These are phyloP conservation scores for Oreamnos americanus DNA, from an alignment of 2,113 vertebrate genomes.

Conservation along the genomic window DNA sequence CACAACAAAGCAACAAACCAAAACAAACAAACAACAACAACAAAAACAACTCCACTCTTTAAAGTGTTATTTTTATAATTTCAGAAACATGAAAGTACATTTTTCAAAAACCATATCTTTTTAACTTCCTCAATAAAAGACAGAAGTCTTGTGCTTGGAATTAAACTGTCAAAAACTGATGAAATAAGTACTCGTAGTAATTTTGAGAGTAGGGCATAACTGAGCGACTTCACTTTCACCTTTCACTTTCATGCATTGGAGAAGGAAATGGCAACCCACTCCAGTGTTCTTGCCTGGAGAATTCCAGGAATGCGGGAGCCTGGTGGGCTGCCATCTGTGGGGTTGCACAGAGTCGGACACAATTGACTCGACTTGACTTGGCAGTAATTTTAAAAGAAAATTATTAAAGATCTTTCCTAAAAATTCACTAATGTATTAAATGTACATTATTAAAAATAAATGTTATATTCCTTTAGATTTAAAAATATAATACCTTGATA, in stretches of 20 bases:
- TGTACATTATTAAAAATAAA: conserved; percentile 21
- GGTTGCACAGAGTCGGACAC: too few species aligned
- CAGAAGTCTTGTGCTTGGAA: not conserved
- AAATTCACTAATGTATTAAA: not conserved
- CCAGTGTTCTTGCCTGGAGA: too few species aligned
- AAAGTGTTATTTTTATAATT: not conserved
- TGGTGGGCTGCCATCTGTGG: too few species aligned
- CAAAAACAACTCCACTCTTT: not conserved
- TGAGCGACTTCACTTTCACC: too few species aligned
- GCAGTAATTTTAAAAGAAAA: conserved; percentile 37
- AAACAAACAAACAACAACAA: not conserved
- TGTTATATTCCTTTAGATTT: not conserved
- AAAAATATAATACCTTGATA: not conserved
- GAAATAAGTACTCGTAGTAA: not conserved
- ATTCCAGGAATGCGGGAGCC: too few species aligned
- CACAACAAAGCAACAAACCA: not conserved
- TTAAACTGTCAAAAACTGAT: conserved; percentile 29
- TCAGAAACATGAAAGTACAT: not conserved
- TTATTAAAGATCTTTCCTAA: conserved; percentile 18
- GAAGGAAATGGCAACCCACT: too few species aligned
- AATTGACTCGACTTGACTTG: too few species aligned
- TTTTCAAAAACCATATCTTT: not conserved
- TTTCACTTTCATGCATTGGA: too few species aligned
- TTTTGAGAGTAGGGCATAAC: not conserved
- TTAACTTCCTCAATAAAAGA: not conserved